phyloP scores from a whole-genome alignment of 2,113 vertebrate genomes.

The Myrmophylax atrothorax region DNA sequence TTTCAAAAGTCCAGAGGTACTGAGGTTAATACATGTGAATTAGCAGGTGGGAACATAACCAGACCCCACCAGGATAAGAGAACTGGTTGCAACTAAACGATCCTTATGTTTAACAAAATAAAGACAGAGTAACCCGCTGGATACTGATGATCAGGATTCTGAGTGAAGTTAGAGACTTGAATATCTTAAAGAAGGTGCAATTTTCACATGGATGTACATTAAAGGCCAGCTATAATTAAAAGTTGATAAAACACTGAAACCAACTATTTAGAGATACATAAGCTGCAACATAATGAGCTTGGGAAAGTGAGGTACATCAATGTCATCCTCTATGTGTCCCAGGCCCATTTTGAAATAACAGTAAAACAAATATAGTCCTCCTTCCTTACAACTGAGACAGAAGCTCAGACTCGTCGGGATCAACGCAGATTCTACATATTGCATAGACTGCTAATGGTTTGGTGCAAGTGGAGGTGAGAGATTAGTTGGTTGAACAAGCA shows the following conservation, averaged over 20 bases:
- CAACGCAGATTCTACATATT: background rate
- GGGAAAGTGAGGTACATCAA: background rate
- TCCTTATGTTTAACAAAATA: background rate
- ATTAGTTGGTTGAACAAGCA: background rate
- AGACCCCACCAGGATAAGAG: background rate
- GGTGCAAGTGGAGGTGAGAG: rapidly evolving
- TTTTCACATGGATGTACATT: background rate
- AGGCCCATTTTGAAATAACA: background rate
- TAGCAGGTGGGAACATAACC: background rate
- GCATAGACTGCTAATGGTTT: background rate
- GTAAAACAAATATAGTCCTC: background rate
- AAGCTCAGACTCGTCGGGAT: background rate
- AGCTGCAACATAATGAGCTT: background rate
- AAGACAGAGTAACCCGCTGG: background rate
- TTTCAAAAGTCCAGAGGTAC: background rate
- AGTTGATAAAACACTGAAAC: background rate
- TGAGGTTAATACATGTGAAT: background rate
- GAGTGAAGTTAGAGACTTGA: background rate
- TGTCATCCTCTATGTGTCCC: background rate
- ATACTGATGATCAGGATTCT: background rate
- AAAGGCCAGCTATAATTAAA: background rate
- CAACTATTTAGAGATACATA: background rate
- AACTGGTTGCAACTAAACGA: background rate
- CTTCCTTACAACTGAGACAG: background rate
- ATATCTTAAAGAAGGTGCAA: background rate